phyloP scores from a whole-genome alignment of 1,140 invertebrate genomes.

The Asbolus verrucosus region DNA sequence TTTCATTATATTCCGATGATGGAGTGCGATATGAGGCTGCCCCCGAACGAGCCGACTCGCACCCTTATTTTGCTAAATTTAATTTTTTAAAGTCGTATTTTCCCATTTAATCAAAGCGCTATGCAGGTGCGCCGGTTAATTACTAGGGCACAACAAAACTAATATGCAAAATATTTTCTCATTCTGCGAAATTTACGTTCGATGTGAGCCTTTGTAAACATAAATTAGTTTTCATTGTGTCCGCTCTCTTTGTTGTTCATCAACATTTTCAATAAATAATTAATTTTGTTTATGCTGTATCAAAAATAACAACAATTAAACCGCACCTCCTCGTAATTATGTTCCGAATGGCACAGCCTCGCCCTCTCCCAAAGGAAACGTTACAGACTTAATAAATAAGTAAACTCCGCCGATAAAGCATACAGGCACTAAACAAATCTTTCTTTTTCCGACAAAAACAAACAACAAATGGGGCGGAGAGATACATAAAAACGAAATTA shows the following conservation, averaged over 20 bases:
- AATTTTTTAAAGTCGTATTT: constrained; percentile 15
- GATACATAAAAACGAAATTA: constrained; percentile 30
- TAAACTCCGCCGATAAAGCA: constrained; percentile 1
- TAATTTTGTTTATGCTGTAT: constrained; percentile 12
- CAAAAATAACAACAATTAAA: background rate
- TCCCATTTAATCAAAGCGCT: background rate
- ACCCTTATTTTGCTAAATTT: too few species aligned
- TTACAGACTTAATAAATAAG: constrained; percentile 23
- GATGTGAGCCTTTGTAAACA: background rate
- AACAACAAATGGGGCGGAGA: constrained; percentile 33
- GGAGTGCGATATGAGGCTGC: too few species aligned
- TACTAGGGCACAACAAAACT: too few species aligned
- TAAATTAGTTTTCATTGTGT: constrained; percentile 20
- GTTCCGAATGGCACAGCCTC: background rate
- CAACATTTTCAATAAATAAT: constrained; percentile 3
- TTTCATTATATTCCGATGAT: too few species aligned
- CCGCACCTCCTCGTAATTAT: background rate
- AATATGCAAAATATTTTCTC: too few species aligned
- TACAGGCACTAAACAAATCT: constrained; percentile 11
- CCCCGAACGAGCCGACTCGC: too few species aligned
- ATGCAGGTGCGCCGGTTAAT: background rate
- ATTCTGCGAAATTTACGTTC: background rate
- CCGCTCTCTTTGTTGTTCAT: background rate
- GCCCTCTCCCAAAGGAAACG: background rate
- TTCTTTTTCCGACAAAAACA: constrained; percentile 6